phyloP scores from a whole-genome alignment of 23 tunicate species.

The Aplidium turbinatum region DNA sequence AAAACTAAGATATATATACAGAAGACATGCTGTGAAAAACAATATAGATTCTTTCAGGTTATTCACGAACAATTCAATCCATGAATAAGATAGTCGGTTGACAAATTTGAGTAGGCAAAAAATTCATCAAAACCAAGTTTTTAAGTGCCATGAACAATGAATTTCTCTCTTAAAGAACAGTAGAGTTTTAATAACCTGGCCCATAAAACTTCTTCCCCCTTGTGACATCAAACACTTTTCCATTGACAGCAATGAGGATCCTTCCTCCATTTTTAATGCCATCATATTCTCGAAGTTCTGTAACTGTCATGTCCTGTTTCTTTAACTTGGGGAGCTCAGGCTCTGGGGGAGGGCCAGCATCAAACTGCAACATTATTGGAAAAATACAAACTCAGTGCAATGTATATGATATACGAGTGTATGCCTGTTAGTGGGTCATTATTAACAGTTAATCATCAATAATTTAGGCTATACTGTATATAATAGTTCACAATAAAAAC shows the following conservation, averaged over 20 bases:
- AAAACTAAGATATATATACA: too few species aligned
- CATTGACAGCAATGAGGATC: constrained; percentile 88
- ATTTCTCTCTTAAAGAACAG: neutral
- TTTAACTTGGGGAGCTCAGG: constrained; percentile 71
- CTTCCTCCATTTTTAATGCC: constrained; percentile 82
- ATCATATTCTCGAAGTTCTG: constrained; percentile 78
- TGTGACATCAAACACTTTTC: constrained; percentile 94
- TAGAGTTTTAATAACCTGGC: constrained; percentile 51
- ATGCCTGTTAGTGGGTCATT: neutral
- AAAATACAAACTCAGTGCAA: neutral
- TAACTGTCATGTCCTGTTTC: constrained; percentile 68
- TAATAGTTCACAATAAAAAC: too few species aligned
- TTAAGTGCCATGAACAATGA: too few species aligned
- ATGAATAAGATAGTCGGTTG: too few species aligned
- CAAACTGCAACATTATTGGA: constrained; percentile 9
- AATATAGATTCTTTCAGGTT: too few species aligned
- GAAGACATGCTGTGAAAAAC: too few species aligned
- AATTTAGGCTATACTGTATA: too few species aligned
- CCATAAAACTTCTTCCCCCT: constrained; percentile 91
- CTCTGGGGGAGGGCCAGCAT: constrained; percentile 41
- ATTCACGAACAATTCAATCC: too few species aligned
- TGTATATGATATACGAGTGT: neutral
- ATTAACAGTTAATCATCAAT: neutral
- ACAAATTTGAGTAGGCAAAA: too few species aligned
- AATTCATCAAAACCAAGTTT: too few species aligned